Evolutionary conservation across 2,113 vertebrate genomes (phyloP), one percentile per base, ranked within the genome.

Genomic region (Accipiter virgatus): DNA sequence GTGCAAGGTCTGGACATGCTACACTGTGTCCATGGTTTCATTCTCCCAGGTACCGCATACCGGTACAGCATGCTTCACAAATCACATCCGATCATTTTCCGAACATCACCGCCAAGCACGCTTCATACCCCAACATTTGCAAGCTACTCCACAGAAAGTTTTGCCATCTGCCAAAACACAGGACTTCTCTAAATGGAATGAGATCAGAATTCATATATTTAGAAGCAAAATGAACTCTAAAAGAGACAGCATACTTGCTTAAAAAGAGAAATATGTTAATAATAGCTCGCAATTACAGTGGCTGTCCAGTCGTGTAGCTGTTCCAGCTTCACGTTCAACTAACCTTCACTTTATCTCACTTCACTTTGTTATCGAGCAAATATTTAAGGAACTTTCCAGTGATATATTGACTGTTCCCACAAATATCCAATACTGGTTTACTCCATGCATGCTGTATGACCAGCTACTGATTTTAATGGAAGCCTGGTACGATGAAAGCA

Each of bases 101-200:
- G 0, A 94, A 79, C 45, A 68, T 31, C 34, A 7, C n/a, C 0
- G 9, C 36, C 62, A 74, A 92, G 53, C 0, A 0, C 2, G 1
- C 79, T 92, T 96, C 86, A 80, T 78, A 93, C 70, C 67, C 55
- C n/a, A 75, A 42, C 55, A 65, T 88, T 88, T 91, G 88, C 70
- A 91, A 92, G 81, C n/a, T 43, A 59, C 83, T 81, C 86, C 3
- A 2, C 65, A 85, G 61, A 93, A 96, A 95, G 80, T 84, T 92
- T 80, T 93, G 65, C 94, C 68, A 94, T 89, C 91, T 96, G 96
- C 91, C 88, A 95, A 93, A 92, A 84, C 48, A 59, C 0, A 67
- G 77, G 25, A 75, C 83, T 94, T 84, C 89, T 95, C 83, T 62
- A 95, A 96, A 87, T 6, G 15, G 72, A 95, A 86, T 74, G 79